Evolutionary conservation across 2,113 vertebrate species (phyloP).

Genomic region (Chamaea fasciata): DNA sequence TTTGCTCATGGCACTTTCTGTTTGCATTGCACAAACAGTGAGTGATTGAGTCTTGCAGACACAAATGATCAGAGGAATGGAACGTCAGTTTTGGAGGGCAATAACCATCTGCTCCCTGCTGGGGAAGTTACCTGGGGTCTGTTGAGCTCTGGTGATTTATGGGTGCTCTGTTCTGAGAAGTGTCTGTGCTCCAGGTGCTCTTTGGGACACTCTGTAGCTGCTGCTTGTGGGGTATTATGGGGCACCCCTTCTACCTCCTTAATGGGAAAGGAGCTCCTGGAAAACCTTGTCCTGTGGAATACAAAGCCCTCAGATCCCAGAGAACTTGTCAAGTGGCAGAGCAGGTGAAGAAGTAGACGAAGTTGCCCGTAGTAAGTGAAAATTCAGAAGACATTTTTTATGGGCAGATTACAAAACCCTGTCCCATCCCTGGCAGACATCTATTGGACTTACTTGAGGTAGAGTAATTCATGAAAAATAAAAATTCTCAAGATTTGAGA

Average conservation of each 20-base stretch:
- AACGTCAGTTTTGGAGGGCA: background rate
- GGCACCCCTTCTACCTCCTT: background rate
- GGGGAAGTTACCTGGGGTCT: background rate
- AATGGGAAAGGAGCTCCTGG: background rate
- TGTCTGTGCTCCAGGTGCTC: fast-evolving
- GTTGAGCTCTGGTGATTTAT: background rate
- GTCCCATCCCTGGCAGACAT: background rate
- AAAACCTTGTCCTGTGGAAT: background rate
- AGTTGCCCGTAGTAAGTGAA: background rate
- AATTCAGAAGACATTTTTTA: background rate
- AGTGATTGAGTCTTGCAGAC: background rate
- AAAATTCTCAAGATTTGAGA: background rate
- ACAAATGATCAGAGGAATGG: background rate
- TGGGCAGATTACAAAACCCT: background rate
- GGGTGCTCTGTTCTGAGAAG: background rate
- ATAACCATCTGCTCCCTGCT: background rate
- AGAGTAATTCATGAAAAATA: background rate
- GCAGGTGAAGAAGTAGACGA: background rate
- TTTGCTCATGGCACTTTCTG: background rate
- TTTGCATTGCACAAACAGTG: background rate
- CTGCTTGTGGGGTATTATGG: background rate
- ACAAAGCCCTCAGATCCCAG: background rate
- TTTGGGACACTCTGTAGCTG: background rate
- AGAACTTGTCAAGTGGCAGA: background rate
- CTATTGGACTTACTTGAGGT: background rate